Conservation (phyloP, 2,888 invertebrate species). For the Ectemnius lituratus region DNA sequence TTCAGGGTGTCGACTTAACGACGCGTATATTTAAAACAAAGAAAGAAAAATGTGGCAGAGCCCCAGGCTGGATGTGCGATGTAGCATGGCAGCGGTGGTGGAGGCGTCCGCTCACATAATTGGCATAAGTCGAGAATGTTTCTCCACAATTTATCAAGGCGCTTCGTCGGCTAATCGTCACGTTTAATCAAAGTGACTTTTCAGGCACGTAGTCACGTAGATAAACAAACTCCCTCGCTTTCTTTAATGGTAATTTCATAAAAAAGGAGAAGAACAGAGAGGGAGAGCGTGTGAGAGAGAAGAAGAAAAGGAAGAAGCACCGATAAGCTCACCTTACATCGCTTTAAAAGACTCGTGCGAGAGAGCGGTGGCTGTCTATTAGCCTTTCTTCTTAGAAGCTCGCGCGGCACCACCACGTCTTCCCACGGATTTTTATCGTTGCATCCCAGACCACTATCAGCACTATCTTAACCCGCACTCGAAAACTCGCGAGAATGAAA, state of each 20-base stretch:
- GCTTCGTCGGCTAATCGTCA: constrained; percentile 54
- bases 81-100: no score
- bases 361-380: background rate
- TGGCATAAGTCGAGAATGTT: constrained; percentile 41
- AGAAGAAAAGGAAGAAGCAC: background rate
- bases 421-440: background rate
- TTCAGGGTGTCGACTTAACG: constrained; percentile 31
- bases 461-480: no score
- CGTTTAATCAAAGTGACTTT: constrained; percentile 62
- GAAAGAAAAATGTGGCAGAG: constrained; percentile 23
- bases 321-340: background rate
- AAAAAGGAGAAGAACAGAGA: constrained; percentile 5
- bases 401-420: background rate
- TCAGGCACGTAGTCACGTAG: constrained; percentile 57
- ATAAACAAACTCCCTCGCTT: constrained; percentile 50
- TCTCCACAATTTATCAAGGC: constrained; percentile 47
- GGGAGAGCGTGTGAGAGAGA: background rate
- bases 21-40: constrained; percentile 25
- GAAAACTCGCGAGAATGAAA: no score
- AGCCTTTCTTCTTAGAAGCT: background rate
- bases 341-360: background rate
- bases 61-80: constrained; percentile 3
- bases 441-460: background rate
- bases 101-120: constrained; percentile 30
- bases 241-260: constrained; percentile 43